Percentiles rank a stretch among this genome's conserved stretches.
Evolutionary conservation across 2,113 vertebrate species (phyloP).

Genomic region (Ondatra zibethicus): DNA sequence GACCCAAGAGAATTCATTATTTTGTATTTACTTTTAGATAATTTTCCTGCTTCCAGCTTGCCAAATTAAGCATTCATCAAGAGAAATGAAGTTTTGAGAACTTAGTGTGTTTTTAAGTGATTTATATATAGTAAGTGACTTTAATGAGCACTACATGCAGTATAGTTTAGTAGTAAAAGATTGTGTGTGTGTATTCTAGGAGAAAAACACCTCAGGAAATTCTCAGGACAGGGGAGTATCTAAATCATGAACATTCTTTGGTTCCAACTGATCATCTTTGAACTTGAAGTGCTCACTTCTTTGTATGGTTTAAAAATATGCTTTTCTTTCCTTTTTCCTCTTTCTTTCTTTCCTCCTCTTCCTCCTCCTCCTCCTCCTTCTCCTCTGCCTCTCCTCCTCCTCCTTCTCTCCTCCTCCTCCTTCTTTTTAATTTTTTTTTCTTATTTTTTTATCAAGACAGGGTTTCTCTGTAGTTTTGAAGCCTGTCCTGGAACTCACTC

Average conservation of each 20-base stretch:
- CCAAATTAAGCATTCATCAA: conserved; percentile 50
- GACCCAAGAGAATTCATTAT: conserved; percentile 67
- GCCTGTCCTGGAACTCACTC: too few relatives aligned
- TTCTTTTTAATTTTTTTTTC: too few relatives aligned
- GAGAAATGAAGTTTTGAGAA: conserved; percentile 34
- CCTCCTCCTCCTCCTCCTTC: rapidly evolving
- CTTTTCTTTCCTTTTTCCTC: background rate
- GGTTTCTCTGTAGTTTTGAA: too few relatives aligned
- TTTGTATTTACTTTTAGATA: conserved; percentile 52
- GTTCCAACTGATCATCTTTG: background rate
- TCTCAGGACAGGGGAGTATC: background rate
- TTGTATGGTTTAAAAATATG: background rate
- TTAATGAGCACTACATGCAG: background rate
- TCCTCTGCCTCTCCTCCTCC: too few relatives aligned
- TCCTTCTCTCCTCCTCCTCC: too few relatives aligned
- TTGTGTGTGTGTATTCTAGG: background rate
- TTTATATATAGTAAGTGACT: background rate
- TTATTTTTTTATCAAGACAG: too few relatives aligned
- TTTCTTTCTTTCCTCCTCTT: too few relatives aligned
- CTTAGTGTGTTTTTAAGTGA: conserved; percentile 45
- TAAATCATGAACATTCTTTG: background rate
- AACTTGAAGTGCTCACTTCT: background rate
- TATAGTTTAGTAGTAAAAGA: background rate
- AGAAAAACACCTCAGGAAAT: background rate
- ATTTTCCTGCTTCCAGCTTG: conserved; percentile 13